Evolutionary conservation across 1,140 invertebrate genomes (phyloP), one percentile per base, ranked within the genome.

Genomic region (Harlomillsia oculata): DNA sequence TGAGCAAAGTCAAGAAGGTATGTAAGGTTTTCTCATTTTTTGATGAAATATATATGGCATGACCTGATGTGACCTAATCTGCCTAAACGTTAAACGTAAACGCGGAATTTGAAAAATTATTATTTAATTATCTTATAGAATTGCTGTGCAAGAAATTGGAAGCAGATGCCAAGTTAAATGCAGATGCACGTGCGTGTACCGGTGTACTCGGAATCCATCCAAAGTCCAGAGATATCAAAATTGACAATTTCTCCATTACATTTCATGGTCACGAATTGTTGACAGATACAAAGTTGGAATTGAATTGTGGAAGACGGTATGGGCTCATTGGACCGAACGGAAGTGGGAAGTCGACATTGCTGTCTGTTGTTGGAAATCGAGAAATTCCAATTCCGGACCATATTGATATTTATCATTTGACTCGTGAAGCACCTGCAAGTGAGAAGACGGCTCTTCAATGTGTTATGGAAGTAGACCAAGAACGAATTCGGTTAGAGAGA

Each of bases 381-480:
- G 96, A 99, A 76, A 84, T 98, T 18, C 91, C 94, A 3, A 91
- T 99, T 60, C 97, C 93, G 14, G 84, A 94, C 14, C 86, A 93
- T 68, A 91, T 99, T 64, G 97, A 99, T 76, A 98, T 98, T 68
- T 99, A 95, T 74, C 88, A 98, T 72, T 77, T 99, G 67, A 88
- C 90, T 6, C 53, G 96, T 97, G 76, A 91, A 89, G 74, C 80
- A 78, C 44, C 64, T n/a, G 64, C 64, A 9, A 65, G 60, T 62
- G 58, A 65, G 18, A 81, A 80, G 66, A 76, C 80, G 13, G 97
- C 97, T 5, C 74, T 99, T 13, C 77, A 97, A 69, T 91, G 89
- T 72, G 97, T 99, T 6, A 93, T 97, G 85, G 95, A 99, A 72
- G 96, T 98, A 0, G 96, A 99, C 69, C 82, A 92, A 67, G 95